Base-by-base conservation (phyloP, 2,113 vertebrate species). In the Canis aureus region DNA sequence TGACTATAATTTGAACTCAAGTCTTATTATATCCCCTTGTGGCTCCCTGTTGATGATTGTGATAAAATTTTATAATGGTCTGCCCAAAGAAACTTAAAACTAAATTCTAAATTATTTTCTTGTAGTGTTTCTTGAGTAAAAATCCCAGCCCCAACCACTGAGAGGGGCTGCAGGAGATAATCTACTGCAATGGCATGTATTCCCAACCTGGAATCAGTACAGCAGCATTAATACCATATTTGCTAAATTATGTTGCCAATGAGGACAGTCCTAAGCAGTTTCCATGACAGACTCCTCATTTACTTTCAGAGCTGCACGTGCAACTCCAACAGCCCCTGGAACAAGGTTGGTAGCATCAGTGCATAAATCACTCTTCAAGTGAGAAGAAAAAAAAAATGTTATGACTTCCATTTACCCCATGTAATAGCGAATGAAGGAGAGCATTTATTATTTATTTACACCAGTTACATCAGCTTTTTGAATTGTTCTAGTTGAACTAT, bases 221-320 rank as follows among this genome's bases (percentile, higher is more conserved):
- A 83, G 67, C 12, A 35, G 55, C 43, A 19, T 92, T 67, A 88
- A 29, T 12, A 10, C n/a, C 3, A 0, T 69, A 38, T 78, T 78
- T 88, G 76, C 89, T 92, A 76, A 88, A 60, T 78, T 67, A 32
- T 92, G 78, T 83, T 66, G n/a, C 76, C 57, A 69, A 97, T 57
- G 83, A 83, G 60, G 32, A 88, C 78, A 43, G 60, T 82, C 78
- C 27, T 22, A 55, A 89, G 84, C 62, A 62, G 78, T 89, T 60
- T 89, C 84, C 69, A 15, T 64, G 93, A 71, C 78, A 79, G 38
- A 13, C 11, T 62, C 53, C 38, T 92, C 59, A 71, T 78, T 83
- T 88, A 84, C 83, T 69, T 60, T 60, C 88, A 74, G 76, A 82
- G 32, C 59, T 87, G 59, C 60, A 49, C 11, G 62, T 20, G 38